phyloP scores from a whole-genome alignment of 2,888 invertebrate genomes.

The Eristalinus sepulchralis region DNA sequence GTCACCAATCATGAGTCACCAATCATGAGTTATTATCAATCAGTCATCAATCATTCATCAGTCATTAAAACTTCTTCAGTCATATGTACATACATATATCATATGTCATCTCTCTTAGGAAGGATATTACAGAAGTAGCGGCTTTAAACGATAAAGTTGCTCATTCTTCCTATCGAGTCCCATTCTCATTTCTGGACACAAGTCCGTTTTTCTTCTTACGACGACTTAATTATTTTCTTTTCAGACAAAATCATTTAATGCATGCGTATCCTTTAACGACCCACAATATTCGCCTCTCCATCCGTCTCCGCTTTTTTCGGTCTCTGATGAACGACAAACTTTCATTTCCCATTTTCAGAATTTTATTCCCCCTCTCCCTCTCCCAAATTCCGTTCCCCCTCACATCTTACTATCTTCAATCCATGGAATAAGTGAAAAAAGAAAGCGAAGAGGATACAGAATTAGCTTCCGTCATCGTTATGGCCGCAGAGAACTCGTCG shows the following conservation, averaged over 20 bases:
- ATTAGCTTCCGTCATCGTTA: slow-evolving; percentile 42
- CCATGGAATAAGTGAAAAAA: slow-evolving; percentile 13
- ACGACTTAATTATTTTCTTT: neutral
- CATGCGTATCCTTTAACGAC: neutral
- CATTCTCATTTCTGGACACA: neutral
- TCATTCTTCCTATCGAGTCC: neutral
- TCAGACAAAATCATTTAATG: neutral
- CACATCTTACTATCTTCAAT: too few relatives aligned
- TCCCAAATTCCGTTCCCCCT: too few relatives aligned
- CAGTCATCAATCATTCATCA: too few relatives aligned
- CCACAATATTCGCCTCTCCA: neutral
- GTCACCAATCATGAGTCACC: too few relatives aligned
- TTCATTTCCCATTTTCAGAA: too few relatives aligned
- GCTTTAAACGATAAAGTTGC: neutral
- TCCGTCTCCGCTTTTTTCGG: neutral
- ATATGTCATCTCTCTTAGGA: neutral
- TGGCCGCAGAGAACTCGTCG: neutral
- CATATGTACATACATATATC: too few relatives aligned
- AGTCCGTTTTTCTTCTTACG: neutral
- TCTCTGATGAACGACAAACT: neutral
- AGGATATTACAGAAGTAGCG: neutral
- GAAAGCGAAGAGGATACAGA: slow-evolving; percentile 6
- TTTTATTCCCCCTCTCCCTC: too few relatives aligned
- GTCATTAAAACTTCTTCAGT: too few relatives aligned
- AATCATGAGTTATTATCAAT: too few relatives aligned